Evolutionary conservation across 2,797 vertebrate genomes (phyloP).

Genomic region (Pipistrellus kuhlii): DNA sequence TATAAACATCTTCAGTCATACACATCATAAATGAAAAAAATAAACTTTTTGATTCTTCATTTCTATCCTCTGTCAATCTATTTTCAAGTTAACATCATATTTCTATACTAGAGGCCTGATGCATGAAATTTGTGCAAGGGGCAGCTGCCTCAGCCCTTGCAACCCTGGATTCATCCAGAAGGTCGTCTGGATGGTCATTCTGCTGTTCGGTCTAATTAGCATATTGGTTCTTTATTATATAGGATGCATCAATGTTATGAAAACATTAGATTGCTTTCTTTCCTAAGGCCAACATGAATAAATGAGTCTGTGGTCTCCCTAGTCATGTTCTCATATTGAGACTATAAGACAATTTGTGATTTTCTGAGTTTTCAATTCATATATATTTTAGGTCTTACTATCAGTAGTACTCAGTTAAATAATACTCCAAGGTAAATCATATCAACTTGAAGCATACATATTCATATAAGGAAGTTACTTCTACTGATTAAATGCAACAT

Average conservation of each 20-base stretch:
- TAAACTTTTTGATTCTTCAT: not conserved
- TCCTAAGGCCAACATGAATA: not conserved
- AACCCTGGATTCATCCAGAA: too few relatives aligned
- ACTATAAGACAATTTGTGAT: not conserved
- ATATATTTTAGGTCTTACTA: not conserved
- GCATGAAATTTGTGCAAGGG: too few relatives aligned
- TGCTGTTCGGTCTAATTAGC: too few relatives aligned
- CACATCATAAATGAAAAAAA: not conserved
- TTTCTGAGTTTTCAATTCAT: not conserved
- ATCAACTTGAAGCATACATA: not conserved
- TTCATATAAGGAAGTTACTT: conserved; percentile 48
- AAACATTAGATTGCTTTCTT: conserved; percentile 14
- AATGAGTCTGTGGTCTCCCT: not conserved
- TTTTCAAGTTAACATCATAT: conserved; percentile 16
- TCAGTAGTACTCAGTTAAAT: conserved; percentile 19
- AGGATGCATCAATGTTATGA: not conserved
- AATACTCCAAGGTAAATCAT: conserved; percentile 59
- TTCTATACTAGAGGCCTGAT: not conserved
- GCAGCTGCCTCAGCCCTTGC: too few relatives aligned
- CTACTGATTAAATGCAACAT: conserved; percentile 70
- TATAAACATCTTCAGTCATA: conserved; percentile 2
- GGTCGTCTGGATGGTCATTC: too few relatives aligned
- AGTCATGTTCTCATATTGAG: not conserved
- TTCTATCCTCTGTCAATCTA: not conserved
- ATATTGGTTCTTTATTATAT: too few relatives aligned